Conservation (phyloP, 1,140 invertebrate genomes). For the Armadillidium nasatum region DNA sequence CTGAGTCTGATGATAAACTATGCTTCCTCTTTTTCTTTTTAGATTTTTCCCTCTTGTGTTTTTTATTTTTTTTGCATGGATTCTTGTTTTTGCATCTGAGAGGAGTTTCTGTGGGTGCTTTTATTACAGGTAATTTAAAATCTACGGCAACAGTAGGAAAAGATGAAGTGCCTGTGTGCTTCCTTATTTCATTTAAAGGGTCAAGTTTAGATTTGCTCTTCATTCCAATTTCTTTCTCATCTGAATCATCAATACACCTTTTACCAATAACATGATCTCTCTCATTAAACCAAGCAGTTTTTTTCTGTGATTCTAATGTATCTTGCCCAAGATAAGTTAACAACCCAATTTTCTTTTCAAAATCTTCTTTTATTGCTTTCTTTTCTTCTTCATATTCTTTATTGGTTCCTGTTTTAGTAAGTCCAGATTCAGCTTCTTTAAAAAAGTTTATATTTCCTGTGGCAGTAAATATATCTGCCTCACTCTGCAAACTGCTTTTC, state of each 20-base stretch:
- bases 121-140: too few relatives aligned
- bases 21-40: slow-evolving; percentile 42
- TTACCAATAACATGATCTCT: neutral
- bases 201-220: slow-evolving; percentile 56
- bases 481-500: slow-evolving; percentile 24
- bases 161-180: slow-evolving; percentile 50
- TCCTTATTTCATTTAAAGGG: slow-evolving; percentile 67
- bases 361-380: slow-evolving; percentile 88
- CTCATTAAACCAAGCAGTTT: slow-evolving; percentile 65
- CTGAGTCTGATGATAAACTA: slow-evolving; percentile 17
- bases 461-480: slow-evolving; percentile 38
- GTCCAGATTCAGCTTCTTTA: slow-evolving; percentile 71
- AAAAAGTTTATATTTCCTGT: slow-evolving; percentile 84
- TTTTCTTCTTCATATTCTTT: slow-evolving; percentile 84
- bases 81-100: neutral
- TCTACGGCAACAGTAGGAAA: too few relatives aligned
- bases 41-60: slow-evolving; percentile 13
- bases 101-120: too few relatives aligned
- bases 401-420: slow-evolving; percentile 58
- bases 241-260: slow-evolving; percentile 29
- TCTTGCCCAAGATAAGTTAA: slow-evolving; percentile 93
- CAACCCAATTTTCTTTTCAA: slow-evolving; percentile 95
- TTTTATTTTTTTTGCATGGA: slow-evolving; percentile 18
- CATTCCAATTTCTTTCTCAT: slow-evolving; percentile 32
- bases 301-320: slow-evolving; percentile 74